Base-by-base conservation (phyloP, 2,113 vertebrate species). In the Catharus fuscescens region DNA sequence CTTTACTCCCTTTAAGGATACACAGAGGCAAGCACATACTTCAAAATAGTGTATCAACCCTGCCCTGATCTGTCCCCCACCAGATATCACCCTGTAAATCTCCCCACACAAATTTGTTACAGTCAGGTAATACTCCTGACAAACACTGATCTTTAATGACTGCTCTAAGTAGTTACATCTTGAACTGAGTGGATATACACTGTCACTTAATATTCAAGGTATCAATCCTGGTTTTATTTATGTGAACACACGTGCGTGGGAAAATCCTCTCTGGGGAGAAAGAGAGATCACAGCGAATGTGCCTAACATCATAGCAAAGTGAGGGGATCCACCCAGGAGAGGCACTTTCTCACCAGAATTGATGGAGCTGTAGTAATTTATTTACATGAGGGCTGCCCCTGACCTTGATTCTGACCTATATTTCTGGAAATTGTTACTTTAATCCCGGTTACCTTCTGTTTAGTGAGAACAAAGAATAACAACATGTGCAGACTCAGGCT, bases 141-240 rank as follows among this genome's bases (percentile, higher is more conserved):
- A 83, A 90, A 82, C 42, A 57, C n/a, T 59, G 69, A 78, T 42
- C 52, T 92, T 83, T 64, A 70, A 71, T 80, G 70, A 76, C 32
- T 64, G n/a, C 44, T 67, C 2, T 80, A 88, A 83, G 71, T 42
- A 72, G 52, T 40, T 83, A 78, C 60, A 90, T 86, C 87, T 90
- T 94, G 82, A 93, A 80, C 36, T 40, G 16, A 25, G 28, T n/a
- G 29, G 50, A 86, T 71, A 62, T 10, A 81, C 11, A 10, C 47
- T 86, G 56, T 29, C 64, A 74, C 47, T 80, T 80, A 47, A 36
- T 83, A 88, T 69, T 92, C 93, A 88, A 85, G 54, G 18, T 36
- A 93, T 29, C 34, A 80, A 47, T 62, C 45, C 47, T 88, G 16
- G 90, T 69, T 95, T 90, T 82, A 83, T 76, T 93, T 85, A 91